phyloP scores from a whole-genome alignment of 2,797 vertebrate genomes.

The Chromis chromis region DNA sequence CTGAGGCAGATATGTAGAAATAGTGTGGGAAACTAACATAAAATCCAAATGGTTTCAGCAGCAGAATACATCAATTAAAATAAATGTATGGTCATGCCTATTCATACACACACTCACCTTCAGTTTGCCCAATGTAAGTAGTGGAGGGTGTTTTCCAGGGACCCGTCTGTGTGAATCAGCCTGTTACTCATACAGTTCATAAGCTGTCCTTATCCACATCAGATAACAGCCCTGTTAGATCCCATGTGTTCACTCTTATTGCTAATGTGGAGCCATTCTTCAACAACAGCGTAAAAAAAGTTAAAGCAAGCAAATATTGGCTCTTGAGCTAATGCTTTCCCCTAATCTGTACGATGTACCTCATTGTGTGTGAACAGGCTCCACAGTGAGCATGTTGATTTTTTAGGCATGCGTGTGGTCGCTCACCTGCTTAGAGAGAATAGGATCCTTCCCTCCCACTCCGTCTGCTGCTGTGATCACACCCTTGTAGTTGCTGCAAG shows the following conservation, averaged over 20 bases:
- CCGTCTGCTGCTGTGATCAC: slow-evolving; percentile 51
- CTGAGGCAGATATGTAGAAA: slow-evolving; percentile 30
- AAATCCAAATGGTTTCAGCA: slow-evolving; percentile 2
- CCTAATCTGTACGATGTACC: slow-evolving; percentile 24
- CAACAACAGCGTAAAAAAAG: slow-evolving; percentile 24
- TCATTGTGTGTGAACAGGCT: slow-evolving; percentile 24
- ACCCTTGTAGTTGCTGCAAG: slow-evolving; percentile 34
- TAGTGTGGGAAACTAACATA: not conserved
- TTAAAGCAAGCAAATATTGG: slow-evolving; percentile 48
- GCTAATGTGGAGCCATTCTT: slow-evolving; percentile 29
- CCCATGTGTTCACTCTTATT: slow-evolving; percentile 10
- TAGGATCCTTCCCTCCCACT: slow-evolving; percentile 62
- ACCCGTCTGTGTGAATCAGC: slow-evolving; percentile 24
- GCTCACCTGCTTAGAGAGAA: slow-evolving; percentile 73
- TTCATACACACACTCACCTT: slow-evolving; percentile 56
- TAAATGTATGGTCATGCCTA: not conserved
- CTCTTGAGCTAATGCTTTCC: slow-evolving; percentile 18
- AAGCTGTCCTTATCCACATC: slow-evolving; percentile 20
- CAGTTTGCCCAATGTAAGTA: slow-evolving; percentile 9
- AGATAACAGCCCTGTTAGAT: slow-evolving; percentile 44
- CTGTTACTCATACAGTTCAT: slow-evolving; percentile 41
- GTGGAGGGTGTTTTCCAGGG: slow-evolving; percentile 27
- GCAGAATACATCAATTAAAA: not conserved
- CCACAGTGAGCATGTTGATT: slow-evolving; percentile 27
- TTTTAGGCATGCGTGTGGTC: slow-evolving; percentile 37